Evolutionary conservation across 2,797 vertebrate species (phyloP).

Genomic region (Gadopsis bispinosus): DNA sequence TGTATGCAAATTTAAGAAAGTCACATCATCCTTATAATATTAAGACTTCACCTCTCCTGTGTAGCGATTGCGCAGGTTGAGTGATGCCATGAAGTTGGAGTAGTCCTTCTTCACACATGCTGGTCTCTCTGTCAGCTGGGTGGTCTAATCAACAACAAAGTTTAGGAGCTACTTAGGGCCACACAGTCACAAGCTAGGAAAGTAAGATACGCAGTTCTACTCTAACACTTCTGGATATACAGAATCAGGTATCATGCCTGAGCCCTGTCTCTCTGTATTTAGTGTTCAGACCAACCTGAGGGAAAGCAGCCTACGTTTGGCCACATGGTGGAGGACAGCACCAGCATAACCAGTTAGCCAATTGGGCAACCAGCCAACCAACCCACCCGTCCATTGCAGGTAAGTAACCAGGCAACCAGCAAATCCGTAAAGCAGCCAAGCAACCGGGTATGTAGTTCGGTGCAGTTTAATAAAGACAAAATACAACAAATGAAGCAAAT

Average conservation of each 20-base stretch:
- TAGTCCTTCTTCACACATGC: conserved; percentile 98
- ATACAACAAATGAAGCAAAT: conserved; percentile 84
- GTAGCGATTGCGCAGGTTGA: conserved; percentile 96
- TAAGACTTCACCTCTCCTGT: conserved; percentile 91
- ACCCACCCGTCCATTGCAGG: conserved; percentile 80
- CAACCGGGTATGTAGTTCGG: conserved; percentile 75
- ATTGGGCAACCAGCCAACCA: conserved; percentile 79
- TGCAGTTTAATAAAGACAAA: conserved; percentile 81
- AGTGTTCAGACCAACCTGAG: conserved; percentile 86
- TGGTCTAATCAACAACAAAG: conserved; percentile 81
- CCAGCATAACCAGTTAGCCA: conserved; percentile 82
- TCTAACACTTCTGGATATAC: conserved; percentile 37
- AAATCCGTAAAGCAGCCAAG: conserved; percentile 75
- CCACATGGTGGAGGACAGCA: conserved; percentile 73
- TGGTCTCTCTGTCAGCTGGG: conserved; percentile 94
- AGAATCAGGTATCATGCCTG: conserved; percentile 46
- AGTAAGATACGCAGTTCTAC: conserved; percentile 21
- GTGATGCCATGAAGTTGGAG: conserved; percentile 98
- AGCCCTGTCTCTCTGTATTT: conserved; percentile 54
- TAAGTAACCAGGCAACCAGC: conserved; percentile 77
- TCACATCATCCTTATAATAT: background rate
- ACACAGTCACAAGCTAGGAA: background rate
- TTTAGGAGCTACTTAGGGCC: conserved; percentile 10
- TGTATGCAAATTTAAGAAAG: background rate
- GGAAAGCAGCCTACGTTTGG: conserved; percentile 85